Evolutionary conservation across 1,140 invertebrate species (phyloP).

Genomic region (Popillia japonica): DNA sequence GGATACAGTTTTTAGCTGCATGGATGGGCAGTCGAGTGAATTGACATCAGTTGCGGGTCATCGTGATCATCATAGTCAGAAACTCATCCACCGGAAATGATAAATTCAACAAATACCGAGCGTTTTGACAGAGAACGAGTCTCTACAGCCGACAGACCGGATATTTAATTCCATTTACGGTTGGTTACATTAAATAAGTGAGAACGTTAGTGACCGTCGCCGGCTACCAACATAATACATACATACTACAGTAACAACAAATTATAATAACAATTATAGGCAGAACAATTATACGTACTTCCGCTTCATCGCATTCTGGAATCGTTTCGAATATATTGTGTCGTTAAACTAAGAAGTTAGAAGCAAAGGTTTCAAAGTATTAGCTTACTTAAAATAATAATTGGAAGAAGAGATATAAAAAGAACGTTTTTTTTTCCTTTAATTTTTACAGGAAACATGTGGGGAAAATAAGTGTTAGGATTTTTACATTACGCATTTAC

Average conservation of each 20-base stretch:
- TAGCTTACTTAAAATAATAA: too few species aligned
- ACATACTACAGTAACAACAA: not conserved
- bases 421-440: too few species aligned
- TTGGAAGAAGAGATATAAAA: too few species aligned
- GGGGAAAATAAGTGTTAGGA: too few species aligned
- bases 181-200: slow-evolving; percentile 6
- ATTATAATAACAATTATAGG: not conserved
- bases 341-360: too few species aligned
- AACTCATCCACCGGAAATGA: slow-evolving; percentile 3
- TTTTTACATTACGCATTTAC: too few species aligned
- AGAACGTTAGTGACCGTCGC: not conserved
- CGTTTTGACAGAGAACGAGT: not conserved
- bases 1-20: not conserved
- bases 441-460: too few species aligned
- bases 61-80: slow-evolving; percentile 15
- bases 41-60: not conserved
- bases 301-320: not conserved
- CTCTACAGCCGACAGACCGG: slow-evolving; percentile 5
- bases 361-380: too few species aligned
- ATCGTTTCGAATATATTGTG: not conserved
- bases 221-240: slow-evolving; percentile 1
- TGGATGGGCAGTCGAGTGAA: not conserved
- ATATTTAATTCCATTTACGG: slow-evolving; percentile 29
- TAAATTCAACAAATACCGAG: slow-evolving; percentile 22
- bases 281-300: not conserved